phyloP scores from a whole-genome alignment of 2,797 vertebrate species.

The Tauraco hartlaubi region DNA sequence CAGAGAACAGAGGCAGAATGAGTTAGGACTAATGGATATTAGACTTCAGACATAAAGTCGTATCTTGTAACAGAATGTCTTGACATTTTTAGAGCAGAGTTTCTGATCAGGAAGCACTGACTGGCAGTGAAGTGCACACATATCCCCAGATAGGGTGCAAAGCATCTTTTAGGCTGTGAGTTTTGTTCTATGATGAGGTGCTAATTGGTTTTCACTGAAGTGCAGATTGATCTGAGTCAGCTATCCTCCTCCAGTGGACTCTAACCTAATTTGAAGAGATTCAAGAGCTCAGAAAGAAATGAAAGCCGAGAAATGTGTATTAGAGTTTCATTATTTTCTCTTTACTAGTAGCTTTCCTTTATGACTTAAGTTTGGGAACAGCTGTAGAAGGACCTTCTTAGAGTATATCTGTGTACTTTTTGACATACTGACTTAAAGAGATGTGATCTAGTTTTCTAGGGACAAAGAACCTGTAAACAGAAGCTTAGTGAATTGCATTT shows the following conservation, averaged over 20 bases:
- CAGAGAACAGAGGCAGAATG: background rate
- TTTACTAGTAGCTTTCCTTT: background rate
- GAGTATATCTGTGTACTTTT: background rate
- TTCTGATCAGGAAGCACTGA: background rate
- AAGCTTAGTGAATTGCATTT: background rate
- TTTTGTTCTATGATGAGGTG: background rate
- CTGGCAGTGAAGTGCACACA: background rate
- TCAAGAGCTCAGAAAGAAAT: background rate
- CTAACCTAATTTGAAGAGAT: background rate
- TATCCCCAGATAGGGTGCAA: background rate
- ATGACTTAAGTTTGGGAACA: background rate
- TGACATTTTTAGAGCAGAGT: background rate
- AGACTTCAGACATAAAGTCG: background rate
- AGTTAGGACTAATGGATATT: background rate
- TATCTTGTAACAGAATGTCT: background rate
- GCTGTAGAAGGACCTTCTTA: background rate
- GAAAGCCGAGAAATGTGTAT: background rate
- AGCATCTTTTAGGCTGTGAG: background rate
- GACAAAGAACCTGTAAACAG: background rate
- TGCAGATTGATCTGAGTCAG: background rate
- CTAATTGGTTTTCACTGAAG: background rate
- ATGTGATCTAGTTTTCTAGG: background rate
- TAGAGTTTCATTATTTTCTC: background rate
- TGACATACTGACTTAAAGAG: fast-evolving
- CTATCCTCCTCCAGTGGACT: background rate